These are phyloP conservation scores for Tragelaphus imberbis DNA, from an alignment of 2,113 vertebrate species.

Conservation along the genomic window DNA sequence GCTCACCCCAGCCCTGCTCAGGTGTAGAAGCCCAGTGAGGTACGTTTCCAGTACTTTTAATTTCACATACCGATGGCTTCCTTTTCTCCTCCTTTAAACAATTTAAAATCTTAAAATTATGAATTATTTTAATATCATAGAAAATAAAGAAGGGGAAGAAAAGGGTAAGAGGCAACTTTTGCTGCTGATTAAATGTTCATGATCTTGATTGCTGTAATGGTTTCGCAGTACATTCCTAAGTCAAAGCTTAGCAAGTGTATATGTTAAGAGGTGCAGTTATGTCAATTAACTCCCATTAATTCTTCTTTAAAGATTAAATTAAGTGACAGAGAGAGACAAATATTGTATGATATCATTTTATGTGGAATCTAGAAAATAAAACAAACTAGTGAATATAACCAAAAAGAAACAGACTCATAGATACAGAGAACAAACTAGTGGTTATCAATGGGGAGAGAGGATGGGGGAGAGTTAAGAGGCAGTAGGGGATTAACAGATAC, in stretches of 20 bases:
- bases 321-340: not conserved
- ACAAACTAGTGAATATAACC: not conserved
- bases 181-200: not conserved
- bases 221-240: not conserved
- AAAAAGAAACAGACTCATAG: not conserved
- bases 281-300: not conserved
- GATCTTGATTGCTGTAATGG: not conserved
- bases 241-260: not conserved
- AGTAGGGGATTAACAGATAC: not conserved
- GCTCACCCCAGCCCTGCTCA: fast-evolving
- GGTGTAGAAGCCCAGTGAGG: fast-evolving
- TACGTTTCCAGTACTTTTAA: not conserved
- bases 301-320: not conserved
- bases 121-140: not conserved
- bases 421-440: not conserved
- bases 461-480: not conserved
- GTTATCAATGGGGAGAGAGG: not conserved
- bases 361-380: not conserved
- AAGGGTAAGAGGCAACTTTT: not conserved
- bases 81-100: not conserved
- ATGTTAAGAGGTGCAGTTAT: not conserved
- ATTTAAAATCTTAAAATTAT: not conserved
- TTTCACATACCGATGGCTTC: not conserved
- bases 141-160: not conserved
- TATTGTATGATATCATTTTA: not conserved